A percentile compares a stretch with the other conserved stretches of the same genome.
phyloP scores from a whole-genome alignment of 1,140 invertebrate genomes.

The Drosophila orosa region DNA sequence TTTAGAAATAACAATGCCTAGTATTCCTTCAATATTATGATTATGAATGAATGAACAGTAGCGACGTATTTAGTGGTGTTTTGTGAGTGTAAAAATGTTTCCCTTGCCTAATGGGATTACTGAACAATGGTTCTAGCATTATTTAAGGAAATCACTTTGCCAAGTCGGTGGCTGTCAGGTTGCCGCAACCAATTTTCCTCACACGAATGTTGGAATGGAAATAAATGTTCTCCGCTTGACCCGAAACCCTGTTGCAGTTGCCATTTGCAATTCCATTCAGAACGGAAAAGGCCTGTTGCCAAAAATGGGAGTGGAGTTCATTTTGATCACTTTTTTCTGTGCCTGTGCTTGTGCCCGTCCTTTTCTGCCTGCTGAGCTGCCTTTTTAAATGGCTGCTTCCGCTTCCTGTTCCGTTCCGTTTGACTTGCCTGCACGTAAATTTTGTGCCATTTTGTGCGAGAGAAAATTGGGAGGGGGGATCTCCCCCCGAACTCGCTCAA shows the following conservation, averaged over 20 bases:
- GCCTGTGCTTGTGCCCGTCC: background rate
- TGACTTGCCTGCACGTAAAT: constrained; percentile 77
- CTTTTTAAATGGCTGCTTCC: constrained; percentile 77
- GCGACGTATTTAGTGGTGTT: background rate
- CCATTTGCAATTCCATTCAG: constrained; percentile 20
- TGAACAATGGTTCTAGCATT: constrained; percentile 20
- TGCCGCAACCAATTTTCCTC: constrained; percentile 43
- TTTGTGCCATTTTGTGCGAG: constrained; percentile 52
- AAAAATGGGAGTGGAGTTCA: constrained; percentile 37
- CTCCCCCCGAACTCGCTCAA: constrained; percentile 9
- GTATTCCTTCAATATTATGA: background rate
- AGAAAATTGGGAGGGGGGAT: constrained; percentile 25
- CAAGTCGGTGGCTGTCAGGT: constrained; percentile 5
- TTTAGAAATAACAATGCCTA: no score
- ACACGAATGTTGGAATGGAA: constrained; percentile 45
- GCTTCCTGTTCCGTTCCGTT: constrained; percentile 72
- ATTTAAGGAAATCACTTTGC: constrained; percentile 32
- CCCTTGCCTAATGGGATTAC: background rate
- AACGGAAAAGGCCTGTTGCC: constrained; percentile 40
- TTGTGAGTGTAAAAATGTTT: background rate
- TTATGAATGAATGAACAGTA: background rate
- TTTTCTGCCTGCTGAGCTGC: constrained; percentile 42
- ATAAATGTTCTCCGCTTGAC: constrained; percentile 52
- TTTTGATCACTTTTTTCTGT: constrained; percentile 25
- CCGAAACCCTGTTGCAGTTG: constrained; percentile 41